Base-by-base conservation (phyloP, 2,888 invertebrate genomes). In the Tipula unca region DNA sequence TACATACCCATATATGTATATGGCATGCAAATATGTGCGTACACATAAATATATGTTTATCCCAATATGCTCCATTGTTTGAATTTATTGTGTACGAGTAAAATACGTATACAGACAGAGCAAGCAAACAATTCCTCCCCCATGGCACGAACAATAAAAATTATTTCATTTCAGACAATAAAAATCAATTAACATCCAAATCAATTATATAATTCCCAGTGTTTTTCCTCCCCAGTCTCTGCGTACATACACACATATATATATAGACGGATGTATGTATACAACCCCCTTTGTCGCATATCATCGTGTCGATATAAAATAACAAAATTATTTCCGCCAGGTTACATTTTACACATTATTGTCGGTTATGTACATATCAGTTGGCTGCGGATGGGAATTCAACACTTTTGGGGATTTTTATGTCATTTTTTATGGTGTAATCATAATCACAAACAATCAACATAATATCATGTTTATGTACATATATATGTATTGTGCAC, bases 121-220 rank as follows among this genome's bases (percentile, higher is more conserved):
- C 48, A 17, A 39, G 39, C 39, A 39, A 32, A 17, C 48, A 6
- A 17, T 17, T 54, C 48, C 48, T 6, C n/a, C 69, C 69, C 69
- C 25, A 69, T 69, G 1, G 32, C 10, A 69, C 25, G 48, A 54
- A 54, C 48, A 54, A 54, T 17, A 54, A n/a, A 48, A 48, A n/a
- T 25, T 25, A 69, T 69, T 10, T 69, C 69, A 69, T 69, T 69
- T 20, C 69, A 83, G 83, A 83, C 35, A 83, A 83, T 83, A 83
- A 83, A 83, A 83, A 32, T 83, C 83, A 83, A 83, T 83, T 83
- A 83, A 83, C 83, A 83, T 83, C 83, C 29, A 35, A 83, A 83
- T 83, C 83, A 83, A 83, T 83, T 83, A 83, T n/a, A n/a, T 83
- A 83, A 32, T 83, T 32, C 32, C n/a, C 83, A 69, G 69, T 69